Base-by-base conservation (phyloP, 2,888 invertebrate genomes). In the Panorpa germanica region DNA sequence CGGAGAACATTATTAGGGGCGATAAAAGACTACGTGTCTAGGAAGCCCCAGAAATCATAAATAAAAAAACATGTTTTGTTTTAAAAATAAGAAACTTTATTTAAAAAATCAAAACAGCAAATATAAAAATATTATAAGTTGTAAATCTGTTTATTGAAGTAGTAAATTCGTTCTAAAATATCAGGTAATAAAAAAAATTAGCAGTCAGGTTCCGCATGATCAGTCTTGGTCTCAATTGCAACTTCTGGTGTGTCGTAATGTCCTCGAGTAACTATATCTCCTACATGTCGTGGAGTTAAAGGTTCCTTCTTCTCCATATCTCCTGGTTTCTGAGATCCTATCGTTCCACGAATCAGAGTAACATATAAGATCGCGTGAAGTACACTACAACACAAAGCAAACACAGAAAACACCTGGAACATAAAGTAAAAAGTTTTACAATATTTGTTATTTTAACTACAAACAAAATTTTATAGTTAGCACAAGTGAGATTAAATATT, bases 391-490 rank as follows among this genome's bases (percentile, higher is more conserved):
- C 40, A 15, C 0, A 42, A 35, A 0, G 57, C 60, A 0, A 41
- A 34, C 0, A 31, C 44, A 0, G 53, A 48, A 17, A 61, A 39
- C n/a, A 45, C 33, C 0, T 51, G 43, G 50, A 60, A 59, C 3
- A 58, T 41, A 3, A 41, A 39, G 1, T 57, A 44, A n/a, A n/a
- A n/a, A n/a, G n/a, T n/a, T n/a, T n/a, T n/a, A n/a, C n/a, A n/a
- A n/a, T n/a, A n/a, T n/a, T n/a, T n/a, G n/a, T n/a, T n/a, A n/a
- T n/a, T n/a, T n/a, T n/a, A n/a, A n/a, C n/a, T n/a, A n/a, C n/a
- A n/a, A n/a, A n/a, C n/a, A n/a, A n/a, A n/a, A n/a, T n/a, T n/a
- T n/a, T n/a, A n/a, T n/a, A n/a, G n/a, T n/a, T n/a, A n/a, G n/a
- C n/a, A n/a, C n/a, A n/a, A n/a, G n/a, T n/a, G n/a, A n/a, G n/a